Percentiles rank a stretch among this genome's conserved stretches.
These are phyloP conservation scores for Parapsyche elsis DNA, from an alignment of 1,140 invertebrate genomes.

Conservation along the genomic window DNA sequence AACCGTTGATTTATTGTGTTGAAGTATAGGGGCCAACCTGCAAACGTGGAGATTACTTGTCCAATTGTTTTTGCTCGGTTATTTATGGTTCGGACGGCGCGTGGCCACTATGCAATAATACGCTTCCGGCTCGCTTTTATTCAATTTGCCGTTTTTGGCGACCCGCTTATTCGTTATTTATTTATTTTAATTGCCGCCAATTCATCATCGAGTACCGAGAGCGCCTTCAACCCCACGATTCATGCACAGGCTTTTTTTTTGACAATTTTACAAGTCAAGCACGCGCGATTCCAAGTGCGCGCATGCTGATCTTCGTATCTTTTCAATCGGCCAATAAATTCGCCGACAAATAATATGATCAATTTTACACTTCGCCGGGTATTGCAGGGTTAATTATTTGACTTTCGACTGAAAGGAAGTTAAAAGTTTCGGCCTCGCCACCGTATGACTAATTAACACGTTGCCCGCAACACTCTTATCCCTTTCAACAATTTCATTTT, in stretches of 20 bases:
- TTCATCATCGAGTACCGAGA: neutral
- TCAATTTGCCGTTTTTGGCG: slow-evolving; percentile 16
- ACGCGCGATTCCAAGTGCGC: too few relatives aligned
- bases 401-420: too few relatives aligned
- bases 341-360: too few relatives aligned
- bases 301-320: too few relatives aligned
- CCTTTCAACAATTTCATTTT: slow-evolving; percentile 12
- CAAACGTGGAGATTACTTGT: slow-evolving; percentile 47
- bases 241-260: too few relatives aligned
- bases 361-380: too few relatives aligned
- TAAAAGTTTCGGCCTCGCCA: neutral
- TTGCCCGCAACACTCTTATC: neutral
- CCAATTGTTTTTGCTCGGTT: slow-evolving; percentile 45
- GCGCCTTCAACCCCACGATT: neutral
- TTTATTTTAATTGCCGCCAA: slow-evolving; percentile 1
- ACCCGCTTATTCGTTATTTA: neutral
- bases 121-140: slow-evolving; percentile 33
- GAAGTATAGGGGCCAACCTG: slow-evolving; percentile 45
- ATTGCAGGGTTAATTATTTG: too few relatives aligned
- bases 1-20: slow-evolving; percentile 47
- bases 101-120: neutral
- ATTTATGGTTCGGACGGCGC: slow-evolving; percentile 26
- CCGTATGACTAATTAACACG: neutral
- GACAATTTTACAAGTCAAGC: too few relatives aligned
- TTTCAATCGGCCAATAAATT: too few relatives aligned